Evolutionary conservation across 2,113 vertebrate species (phyloP).

Genomic region (Sciurus niger): DNA sequence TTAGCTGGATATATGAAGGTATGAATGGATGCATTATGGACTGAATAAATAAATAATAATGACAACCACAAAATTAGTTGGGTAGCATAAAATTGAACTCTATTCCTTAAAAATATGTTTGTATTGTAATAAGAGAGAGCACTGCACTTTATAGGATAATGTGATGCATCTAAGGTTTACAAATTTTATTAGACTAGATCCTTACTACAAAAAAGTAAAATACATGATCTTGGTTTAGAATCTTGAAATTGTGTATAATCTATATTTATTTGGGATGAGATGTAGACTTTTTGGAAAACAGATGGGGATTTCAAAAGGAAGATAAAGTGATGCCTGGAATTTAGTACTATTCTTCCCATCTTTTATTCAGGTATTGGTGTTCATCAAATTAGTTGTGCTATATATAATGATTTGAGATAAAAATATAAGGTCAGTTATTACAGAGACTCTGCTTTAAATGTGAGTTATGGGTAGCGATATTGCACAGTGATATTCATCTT

Average conservation of each 20-base stretch:
- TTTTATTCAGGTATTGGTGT: background rate
- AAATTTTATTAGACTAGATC: background rate
- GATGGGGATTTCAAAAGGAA: background rate
- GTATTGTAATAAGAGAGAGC: too few species aligned
- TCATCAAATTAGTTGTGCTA: background rate
- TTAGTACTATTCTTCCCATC: background rate
- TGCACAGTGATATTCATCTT: background rate
- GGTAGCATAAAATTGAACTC: too few species aligned
- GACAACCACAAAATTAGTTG: too few species aligned
- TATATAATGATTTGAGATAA: background rate
- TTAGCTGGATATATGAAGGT: too few species aligned
- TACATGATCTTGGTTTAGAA: background rate
- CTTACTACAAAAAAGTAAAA: background rate
- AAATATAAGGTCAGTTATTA: background rate
- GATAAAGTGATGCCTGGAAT: background rate
- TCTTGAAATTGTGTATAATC: background rate
- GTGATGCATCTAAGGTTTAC: background rate
- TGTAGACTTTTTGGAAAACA: background rate
- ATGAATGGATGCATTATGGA: too few species aligned
- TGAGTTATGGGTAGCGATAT: background rate
- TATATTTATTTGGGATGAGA: background rate
- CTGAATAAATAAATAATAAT: too few species aligned
- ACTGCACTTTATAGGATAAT: too few species aligned
- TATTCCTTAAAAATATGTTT: too few species aligned
- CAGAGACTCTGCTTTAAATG: background rate